Percentiles rank a stretch among this genome's conserved stretches.
phyloP scores from a whole-genome alignment of 2,113 vertebrate genomes.

The Charadrius vociferus region DNA sequence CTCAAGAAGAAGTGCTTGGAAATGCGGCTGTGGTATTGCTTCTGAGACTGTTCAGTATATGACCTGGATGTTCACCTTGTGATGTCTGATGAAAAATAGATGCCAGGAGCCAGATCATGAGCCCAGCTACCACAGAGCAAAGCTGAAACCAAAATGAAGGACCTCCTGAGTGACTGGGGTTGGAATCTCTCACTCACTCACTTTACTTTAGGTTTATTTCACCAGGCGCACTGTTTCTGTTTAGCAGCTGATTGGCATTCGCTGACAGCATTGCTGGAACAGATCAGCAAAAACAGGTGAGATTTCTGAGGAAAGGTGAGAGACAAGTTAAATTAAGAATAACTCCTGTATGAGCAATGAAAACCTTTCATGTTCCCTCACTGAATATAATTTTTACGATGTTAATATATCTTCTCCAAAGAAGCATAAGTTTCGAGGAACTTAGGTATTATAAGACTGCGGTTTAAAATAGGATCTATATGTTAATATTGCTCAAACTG shows the following conservation, averaged over 20 bases:
- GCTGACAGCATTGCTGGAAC: neutral
- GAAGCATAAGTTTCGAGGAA: neutral
- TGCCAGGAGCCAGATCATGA: neutral
- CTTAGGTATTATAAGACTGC: neutral
- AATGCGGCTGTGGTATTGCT: neutral
- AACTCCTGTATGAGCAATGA: neutral
- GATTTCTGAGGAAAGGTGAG: neutral
- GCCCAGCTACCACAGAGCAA: neutral
- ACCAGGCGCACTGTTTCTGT: neutral
- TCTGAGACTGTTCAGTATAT: neutral
- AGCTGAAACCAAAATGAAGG: neutral
- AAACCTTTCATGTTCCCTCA: neutral
- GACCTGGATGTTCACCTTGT: neutral
- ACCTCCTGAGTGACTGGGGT: neutral
- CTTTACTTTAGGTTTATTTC: neutral
- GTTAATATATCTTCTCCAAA: neutral
- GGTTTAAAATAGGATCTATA: neutral
- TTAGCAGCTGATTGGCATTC: neutral
- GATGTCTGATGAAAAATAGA: neutral
- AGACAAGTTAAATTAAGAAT: slow-evolving; percentile 20
- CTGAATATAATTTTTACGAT: neutral
- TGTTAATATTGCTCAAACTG: neutral
- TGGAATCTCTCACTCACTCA: neutral
- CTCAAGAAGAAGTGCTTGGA: neutral
- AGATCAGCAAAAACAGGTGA: neutral